Evolutionary conservation across 1,140 invertebrate species (phyloP), one percentile per base, ranked within the genome.

Genomic region (Atopsyche davidsoni): DNA sequence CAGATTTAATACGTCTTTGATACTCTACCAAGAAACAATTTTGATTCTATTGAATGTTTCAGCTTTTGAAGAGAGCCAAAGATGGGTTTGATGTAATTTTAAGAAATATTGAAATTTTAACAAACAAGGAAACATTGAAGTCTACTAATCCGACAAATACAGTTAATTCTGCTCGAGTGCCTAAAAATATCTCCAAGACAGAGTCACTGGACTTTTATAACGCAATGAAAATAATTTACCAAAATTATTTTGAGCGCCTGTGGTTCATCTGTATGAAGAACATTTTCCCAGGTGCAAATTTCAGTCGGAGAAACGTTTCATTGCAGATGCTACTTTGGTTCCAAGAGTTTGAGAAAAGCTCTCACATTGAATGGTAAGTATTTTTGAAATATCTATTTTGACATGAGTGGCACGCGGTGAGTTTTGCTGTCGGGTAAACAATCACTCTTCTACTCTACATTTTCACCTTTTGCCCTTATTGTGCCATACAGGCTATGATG

Each of bases 271-370:
- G 82, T 51, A 72, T 79, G 17, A 61, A 63, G 0, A 79, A 75
- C 62, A 62, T 92, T 6, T 75, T 81, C 55, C 69, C 72, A 1
- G 83, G 83, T 2, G 80, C 84, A n/a, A 87, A 86, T 57, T 85
- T 86, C 64, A 73, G 74, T 21, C 69, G 86, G 4, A 76, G 83
- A 36, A 75, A 74, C 24, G 75, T 81, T 1, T 79, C 82, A 24
- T 65, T 92, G 22, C 68, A 78, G 39, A 68, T 82, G 19, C 56
- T 73, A 4, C 50, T 46, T 2, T 67, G 81, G 43, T 60, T 60
- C 4, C 55, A 69, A 22, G 51, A 60, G 41, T 25, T 62, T 3
- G 21, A 53, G 11, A 46, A 48, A 50, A 41, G 53, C 45, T 23
- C 44, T 18, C 41, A 43, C 40, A 32, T 58, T 35, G 44, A 46